A percentile compares a stretch with the other conserved stretches of the same genome.
Evolutionary conservation across 2,113 vertebrate genomes (phyloP).

Genomic region (Daubentonia madagascariensis): DNA sequence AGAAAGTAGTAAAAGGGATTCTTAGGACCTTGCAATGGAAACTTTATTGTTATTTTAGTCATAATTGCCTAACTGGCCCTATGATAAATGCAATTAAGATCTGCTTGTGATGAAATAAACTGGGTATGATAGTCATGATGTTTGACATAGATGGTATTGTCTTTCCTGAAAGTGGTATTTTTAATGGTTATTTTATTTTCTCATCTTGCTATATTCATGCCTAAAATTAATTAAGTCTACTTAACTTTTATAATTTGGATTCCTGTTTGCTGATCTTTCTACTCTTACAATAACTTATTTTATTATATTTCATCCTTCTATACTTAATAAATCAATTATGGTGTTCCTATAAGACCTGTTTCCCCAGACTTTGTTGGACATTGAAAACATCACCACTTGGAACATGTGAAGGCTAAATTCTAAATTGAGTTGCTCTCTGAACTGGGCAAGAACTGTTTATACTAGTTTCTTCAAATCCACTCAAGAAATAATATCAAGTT

Average conservation of each 20-base stretch:
- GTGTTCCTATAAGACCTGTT: background rate
- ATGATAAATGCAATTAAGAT: background rate
- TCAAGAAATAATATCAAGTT: background rate
- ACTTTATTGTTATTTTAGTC: constrained; percentile 26
- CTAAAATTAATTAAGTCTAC: constrained; percentile 23
- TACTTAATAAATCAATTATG: background rate
- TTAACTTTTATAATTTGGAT: constrained; percentile 8
- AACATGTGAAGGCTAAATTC: background rate
- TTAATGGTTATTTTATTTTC: constrained; percentile 23
- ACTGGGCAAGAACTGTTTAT: background rate
- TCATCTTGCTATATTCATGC: background rate
- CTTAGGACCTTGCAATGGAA: background rate
- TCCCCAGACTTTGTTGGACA: background rate
- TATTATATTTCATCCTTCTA: background rate
- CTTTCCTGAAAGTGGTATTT: background rate
- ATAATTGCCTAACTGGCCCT: background rate
- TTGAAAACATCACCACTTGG: background rate
- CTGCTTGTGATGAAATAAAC: background rate
- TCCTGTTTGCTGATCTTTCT: background rate
- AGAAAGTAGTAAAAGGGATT: background rate
- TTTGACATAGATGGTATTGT: background rate
- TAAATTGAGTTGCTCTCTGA: constrained; percentile 16
- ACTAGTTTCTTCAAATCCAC: constrained; percentile 20
- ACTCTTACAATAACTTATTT: background rate
- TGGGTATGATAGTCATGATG: background rate